phyloP scores from a whole-genome alignment of 2,888 invertebrate species.

The Protula sp. region DNA sequence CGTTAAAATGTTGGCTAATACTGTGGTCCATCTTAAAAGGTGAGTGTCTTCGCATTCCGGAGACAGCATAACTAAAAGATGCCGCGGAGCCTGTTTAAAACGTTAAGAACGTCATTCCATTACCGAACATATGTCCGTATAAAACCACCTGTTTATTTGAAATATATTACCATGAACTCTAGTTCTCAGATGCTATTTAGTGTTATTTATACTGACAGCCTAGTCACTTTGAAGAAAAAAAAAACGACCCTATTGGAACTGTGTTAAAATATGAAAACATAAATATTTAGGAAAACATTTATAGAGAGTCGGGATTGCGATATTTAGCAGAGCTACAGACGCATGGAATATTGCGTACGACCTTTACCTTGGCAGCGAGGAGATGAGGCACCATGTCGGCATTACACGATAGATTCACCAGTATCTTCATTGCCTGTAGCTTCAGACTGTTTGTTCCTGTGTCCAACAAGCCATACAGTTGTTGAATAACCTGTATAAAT shows the following conservation, averaged over 20 bases:
- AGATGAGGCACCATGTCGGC: constrained; percentile 60
- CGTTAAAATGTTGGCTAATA: constrained; percentile 57
- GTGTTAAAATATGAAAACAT: no score
- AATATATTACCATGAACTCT: no score
- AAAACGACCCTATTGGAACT: no score
- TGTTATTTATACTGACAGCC: no score
- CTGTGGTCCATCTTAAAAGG: constrained; percentile 57
- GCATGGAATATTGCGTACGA: not conserved
- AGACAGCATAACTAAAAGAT: constrained; percentile 55
- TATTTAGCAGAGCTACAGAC: no score
- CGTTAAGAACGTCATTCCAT: no score
- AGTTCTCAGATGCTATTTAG: no score
- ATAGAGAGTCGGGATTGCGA: no score
- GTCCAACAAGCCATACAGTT: constrained; percentile 56
- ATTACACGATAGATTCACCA: constrained; percentile 62
- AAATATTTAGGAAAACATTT: no score
- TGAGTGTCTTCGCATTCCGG: constrained; percentile 52
- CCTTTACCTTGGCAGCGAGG: constrained; percentile 59
- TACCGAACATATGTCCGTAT: no score
- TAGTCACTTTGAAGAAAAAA: no score
- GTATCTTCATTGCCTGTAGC: constrained; percentile 58
- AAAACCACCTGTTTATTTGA: no score
- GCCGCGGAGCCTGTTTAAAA: constrained; percentile 55
- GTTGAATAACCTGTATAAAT: constrained; percentile 56
- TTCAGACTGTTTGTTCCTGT: constrained; percentile 51